A percentile compares a stretch with the other conserved stretches of the same genome.
phyloP scores from a whole-genome alignment of 2,797 vertebrate species.

The Bovichtus diacanthus region DNA sequence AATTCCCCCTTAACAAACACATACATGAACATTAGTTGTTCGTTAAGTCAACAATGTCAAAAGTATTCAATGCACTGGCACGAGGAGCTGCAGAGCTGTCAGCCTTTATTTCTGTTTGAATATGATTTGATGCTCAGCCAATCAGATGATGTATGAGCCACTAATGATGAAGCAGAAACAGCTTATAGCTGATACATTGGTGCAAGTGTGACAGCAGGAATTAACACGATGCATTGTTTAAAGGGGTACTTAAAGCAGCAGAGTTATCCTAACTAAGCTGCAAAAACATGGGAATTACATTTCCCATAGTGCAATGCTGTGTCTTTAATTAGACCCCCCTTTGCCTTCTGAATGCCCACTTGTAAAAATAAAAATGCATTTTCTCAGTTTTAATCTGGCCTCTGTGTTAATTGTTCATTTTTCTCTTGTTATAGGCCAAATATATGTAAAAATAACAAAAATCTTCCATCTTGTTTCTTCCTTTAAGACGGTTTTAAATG shows the following conservation, averaged over 20 bases:
- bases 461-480: too few relatives aligned
- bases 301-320: background rate
- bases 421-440: too few relatives aligned
- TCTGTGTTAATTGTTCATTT: too few relatives aligned
- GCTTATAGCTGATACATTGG: background rate
- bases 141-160: background rate
- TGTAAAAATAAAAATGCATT: too few relatives aligned
- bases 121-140: background rate
- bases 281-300: background rate
- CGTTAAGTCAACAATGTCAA: background rate
- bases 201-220: background rate
- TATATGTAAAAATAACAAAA: too few relatives aligned
- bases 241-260: background rate
- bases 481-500: too few relatives aligned
- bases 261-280: background rate
- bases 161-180: background rate
- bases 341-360: too few relatives aligned
- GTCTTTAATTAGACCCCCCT: background rate
- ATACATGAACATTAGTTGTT: background rate
- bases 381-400: too few relatives aligned
- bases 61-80: fast-evolving
- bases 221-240: background rate
- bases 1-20: background rate
- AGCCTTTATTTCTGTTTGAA: too few relatives aligned
- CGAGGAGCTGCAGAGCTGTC: background rate